A percentile compares a stretch with the other conserved stretches of the same genome.
These are phyloP conservation scores for Actinostola sp. DNA, from an alignment of 92 coral and sea anemone species.

Conservation along the genomic window DNA sequence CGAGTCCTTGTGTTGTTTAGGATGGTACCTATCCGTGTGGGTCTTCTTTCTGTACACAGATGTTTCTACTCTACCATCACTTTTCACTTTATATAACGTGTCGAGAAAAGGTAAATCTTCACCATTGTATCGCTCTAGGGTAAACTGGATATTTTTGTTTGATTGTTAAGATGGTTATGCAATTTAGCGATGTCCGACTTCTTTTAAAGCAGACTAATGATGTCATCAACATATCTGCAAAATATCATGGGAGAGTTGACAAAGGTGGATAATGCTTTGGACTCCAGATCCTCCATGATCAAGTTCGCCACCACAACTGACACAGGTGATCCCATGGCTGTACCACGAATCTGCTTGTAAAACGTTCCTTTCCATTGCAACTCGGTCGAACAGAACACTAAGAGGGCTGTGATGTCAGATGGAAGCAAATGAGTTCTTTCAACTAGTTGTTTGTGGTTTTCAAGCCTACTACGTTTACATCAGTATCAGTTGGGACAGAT, in stretches of 20 bases:
- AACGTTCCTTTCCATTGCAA: constrained; percentile 18
- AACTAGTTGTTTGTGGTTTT: neutral
- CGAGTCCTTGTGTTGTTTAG: too few species aligned
- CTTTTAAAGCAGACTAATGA: constrained; percentile 1
- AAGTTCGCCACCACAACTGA: constrained; percentile 26
- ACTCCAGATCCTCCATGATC: constrained; percentile 25
- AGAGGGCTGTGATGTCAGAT: constrained; percentile 4
- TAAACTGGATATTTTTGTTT: too few species aligned
- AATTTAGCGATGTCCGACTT: constrained; percentile 10
- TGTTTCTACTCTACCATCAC: constrained; percentile 10
- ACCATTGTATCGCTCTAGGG: neutral
- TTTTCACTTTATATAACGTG: neutral
- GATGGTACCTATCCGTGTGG: constrained; percentile 17
- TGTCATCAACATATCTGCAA: constrained; percentile 22
- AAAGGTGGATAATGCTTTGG: constrained; percentile 9
- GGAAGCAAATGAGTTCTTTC: constrained; percentile 9
- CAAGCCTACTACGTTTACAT: neutral
- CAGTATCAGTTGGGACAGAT: constrained; percentile 5
- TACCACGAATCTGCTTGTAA: constrained; percentile 20
- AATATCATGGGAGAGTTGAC: constrained; percentile 4
- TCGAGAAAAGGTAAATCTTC: constrained; percentile 24
- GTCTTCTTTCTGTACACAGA: constrained; percentile 23
- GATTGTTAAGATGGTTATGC: constrained; percentile 26
- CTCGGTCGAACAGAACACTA: constrained; percentile 26
- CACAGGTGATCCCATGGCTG: constrained; percentile 27